A percentile compares a stretch with the other conserved stretches of the same genome.
phyloP scores from a whole-genome alignment of 2,888 invertebrate species.

The Tiliacea aurago region DNA sequence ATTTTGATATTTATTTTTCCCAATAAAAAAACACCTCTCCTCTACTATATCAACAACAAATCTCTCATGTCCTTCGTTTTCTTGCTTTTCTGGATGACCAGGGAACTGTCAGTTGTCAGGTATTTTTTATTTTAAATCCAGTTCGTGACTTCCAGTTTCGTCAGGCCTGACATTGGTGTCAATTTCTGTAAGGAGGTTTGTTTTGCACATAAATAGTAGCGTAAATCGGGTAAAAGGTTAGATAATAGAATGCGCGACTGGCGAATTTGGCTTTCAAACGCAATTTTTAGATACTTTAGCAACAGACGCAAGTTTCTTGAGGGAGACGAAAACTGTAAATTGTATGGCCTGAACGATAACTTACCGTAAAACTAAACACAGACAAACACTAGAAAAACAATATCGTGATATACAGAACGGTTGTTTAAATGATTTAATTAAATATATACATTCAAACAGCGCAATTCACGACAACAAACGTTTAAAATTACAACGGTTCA shows the following conservation, averaged over 20 bases:
- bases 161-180: slow-evolving; percentile 54
- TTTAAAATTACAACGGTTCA: slow-evolving; percentile 59
- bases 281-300: background rate
- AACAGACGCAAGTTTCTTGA: slow-evolving; percentile 8
- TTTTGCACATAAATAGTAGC: background rate
- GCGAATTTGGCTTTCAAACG: background rate
- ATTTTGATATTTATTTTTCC: slow-evolving; percentile 71
- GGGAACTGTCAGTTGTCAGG: slow-evolving; percentile 66
- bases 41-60: slow-evolving; percentile 47
- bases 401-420: slow-evolving; percentile 3
- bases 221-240: background rate
- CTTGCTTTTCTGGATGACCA: slow-evolving; percentile 65
- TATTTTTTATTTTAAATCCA: slow-evolving; percentile 63
- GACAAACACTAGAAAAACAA: slow-evolving; percentile 17
- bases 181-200: slow-evolving; percentile 68
- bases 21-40: slow-evolving; percentile 55
- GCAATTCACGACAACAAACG: slow-evolving; percentile 31
- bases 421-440: slow-evolving; percentile 9
- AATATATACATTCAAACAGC: slow-evolving; percentile 12
- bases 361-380: slow-evolving; percentile 38
- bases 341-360: background rate
- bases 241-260: background rate
- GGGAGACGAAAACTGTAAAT: background rate
- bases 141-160: slow-evolving; percentile 52
- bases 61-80: slow-evolving; percentile 65